phyloP scores from a whole-genome alignment of 2,888 invertebrate genomes.

The Hirtodrosophila histrioides region DNA sequence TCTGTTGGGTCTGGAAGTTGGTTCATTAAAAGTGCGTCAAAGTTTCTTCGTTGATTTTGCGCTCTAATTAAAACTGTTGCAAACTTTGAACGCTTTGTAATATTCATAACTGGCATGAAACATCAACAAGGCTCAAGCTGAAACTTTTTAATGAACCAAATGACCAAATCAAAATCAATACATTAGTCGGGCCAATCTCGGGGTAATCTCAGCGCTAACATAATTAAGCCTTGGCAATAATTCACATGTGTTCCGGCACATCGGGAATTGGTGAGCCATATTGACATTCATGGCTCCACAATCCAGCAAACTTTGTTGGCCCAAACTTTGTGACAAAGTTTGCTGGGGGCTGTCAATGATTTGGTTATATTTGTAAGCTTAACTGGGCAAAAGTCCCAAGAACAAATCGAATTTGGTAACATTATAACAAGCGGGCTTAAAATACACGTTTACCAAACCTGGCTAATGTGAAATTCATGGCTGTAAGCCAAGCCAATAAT shows the following conservation, averaged over 20 bases:
- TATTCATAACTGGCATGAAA: constrained; percentile 70
- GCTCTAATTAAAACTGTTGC: constrained; percentile 74
- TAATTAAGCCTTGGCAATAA: constrained; percentile 39
- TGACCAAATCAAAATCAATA: constrained; percentile 65
- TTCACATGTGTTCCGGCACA: constrained; percentile 28
- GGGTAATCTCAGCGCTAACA: constrained; percentile 28
- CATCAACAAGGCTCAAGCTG: constrained; percentile 59
- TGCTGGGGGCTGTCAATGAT: constrained; percentile 54
- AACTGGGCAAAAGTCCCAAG: constrained; percentile 26
- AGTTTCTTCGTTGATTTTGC: constrained; percentile 72
- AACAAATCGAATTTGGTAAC: constrained; percentile 47
- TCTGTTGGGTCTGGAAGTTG: constrained; percentile 55
- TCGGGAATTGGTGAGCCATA: constrained; percentile 8
- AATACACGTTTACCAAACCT: too few species aligned
- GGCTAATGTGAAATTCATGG: too few species aligned
- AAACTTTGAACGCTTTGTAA: constrained; percentile 58
- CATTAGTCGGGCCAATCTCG: constrained; percentile 4
- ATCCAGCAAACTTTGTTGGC: constrained; percentile 54
- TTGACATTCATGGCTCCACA: constrained; percentile 28
- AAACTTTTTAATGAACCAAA: constrained; percentile 77
- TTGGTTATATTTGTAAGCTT: constrained; percentile 45
- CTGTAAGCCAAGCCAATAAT: too few species aligned
- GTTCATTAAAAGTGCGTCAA: constrained; percentile 74
- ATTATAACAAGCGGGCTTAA: constrained; percentile 3
- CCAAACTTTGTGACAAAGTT: constrained; percentile 58